Evolutionary conservation across 2,888 invertebrate genomes (phyloP), one percentile per base, ranked within the genome.

Genomic region (Erannis defoliaria): DNA sequence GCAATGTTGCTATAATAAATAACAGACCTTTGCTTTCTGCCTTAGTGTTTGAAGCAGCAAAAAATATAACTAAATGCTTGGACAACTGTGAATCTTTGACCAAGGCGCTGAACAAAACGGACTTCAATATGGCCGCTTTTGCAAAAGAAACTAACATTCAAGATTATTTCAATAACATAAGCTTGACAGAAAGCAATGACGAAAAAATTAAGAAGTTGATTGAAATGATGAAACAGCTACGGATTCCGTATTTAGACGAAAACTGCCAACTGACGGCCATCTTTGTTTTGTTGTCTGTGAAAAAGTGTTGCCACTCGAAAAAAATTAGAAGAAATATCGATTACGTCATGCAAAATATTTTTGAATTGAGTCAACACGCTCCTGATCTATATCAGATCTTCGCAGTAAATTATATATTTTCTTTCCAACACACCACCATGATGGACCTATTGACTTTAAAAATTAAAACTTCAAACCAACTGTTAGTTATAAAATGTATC

Each of bases 361-460:
- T 81, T 54, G 93, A 93, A 78, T 71, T 92, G 40, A 88, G 87
- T 53, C 68, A 80, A 0, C 88, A 90, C 68, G 75, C 83, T 10
- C 93, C 93, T 0, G 91, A 93, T 75, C 64, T 93, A 16, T 92
- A 85, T 63, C 85, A 89, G 76, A 66, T 93, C 62, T 90, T 93
- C 38, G 76, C 89, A 1, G 80, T 87, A 0, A 74, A 86, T 14
- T 79, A 72, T 9, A 80, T 93, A 59, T 93, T 93, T 66, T 80
- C 84, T 16, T 89, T 88, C 33, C 70, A 86, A 62, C 80, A 88
- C 19, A 76, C 74, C 46, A 69, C 63, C 4, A 35, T 92, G 26
- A 62, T 91, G 1, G 78, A 90, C 50, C 71, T 91, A 42, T 66
- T 92, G 0, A 88, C 82, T 31, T 74, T 92, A n/a, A 86, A 82